Base-by-base conservation (phyloP, 1,140 invertebrate species). In the Agrypnia vestita region DNA sequence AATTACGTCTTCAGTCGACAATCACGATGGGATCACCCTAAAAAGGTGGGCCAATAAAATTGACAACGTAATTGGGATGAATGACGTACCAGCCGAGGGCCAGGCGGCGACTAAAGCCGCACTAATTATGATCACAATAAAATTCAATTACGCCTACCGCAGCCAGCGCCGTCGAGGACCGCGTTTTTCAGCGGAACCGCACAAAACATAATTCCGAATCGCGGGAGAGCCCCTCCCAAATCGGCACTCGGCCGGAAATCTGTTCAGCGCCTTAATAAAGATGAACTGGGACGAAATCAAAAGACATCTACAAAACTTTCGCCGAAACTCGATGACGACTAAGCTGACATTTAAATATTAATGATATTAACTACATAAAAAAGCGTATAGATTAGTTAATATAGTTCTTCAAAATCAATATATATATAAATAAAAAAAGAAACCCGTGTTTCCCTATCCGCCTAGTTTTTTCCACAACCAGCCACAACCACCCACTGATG, bases 71-170 rank as follows among this genome's bases (percentile, higher is more conserved):
- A 69, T 69, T 69, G 64, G 64, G n/a, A 46, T 44, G 64, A 47
- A 69, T 69, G 64, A 69, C 46, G 64, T 69, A 80, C 64, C 46
- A 46, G 43, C 55, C 15, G 43, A 69, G 67, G 47, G 71, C 75
- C 21, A 51, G 44, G 35, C 59, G n/a, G 9, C 43, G 67, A 78
- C 64, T 78, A 67, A 78, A 78, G 69, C 47, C 49, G 69, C 62
- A 73, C 55, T 73, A 80, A 80, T 80, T 62, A 80, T 67, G 78
- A 80, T 80, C 78, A 80, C 78, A 80, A 80, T 80, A 76, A 80
- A 80, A 80, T 80, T 76, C 78, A 80, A 80, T 80, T 80, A 75
- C 44, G 44, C 21, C 55, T 72, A 59, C 64, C 73, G 64, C 67
- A 55, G 78, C 61, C 49, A 72, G n/a, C 46, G 15, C 64, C n/a